Conservation (phyloP, 2,888 invertebrate species). For the Eudemis profundana region DNA sequence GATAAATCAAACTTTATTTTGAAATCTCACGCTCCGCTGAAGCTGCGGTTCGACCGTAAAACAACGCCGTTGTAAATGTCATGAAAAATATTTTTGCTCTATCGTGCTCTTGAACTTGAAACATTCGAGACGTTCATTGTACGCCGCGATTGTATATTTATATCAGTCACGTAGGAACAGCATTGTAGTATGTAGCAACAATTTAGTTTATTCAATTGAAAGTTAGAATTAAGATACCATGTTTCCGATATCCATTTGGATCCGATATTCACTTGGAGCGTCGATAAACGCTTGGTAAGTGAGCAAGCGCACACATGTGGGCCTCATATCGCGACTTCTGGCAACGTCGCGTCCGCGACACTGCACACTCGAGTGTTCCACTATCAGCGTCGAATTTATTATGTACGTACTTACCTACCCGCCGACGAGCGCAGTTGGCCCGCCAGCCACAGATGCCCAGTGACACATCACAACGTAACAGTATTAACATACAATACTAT, state of each 20-base stretch:
- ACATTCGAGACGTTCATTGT: conserved; percentile 24
- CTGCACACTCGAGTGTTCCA: conserved; percentile 65
- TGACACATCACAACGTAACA: conserved; percentile 80
- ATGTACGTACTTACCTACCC: conserved; percentile 59
- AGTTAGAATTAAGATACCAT: conserved; percentile 11
- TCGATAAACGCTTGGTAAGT: conserved; percentile 57
- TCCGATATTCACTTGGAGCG: conserved; percentile 29
- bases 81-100: conserved; percentile 22
- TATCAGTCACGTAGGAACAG: conserved; percentile 29
- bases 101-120: conserved; percentile 37
- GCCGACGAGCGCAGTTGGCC: conserved; percentile 63
- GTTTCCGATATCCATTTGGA: conserved; percentile 29
- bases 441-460: conserved; percentile 59
- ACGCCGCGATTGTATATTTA: conserved; percentile 24
- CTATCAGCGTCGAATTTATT: conserved; percentile 61
- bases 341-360: conserved; percentile 69
- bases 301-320: conserved; percentile 54
- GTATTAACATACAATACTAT: conserved; percentile 79
- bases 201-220: conserved; percentile 12
- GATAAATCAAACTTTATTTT: conserved; percentile 50
- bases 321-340: conserved; percentile 65
- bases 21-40: conserved; percentile 12
- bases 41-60: conserved; percentile 8
- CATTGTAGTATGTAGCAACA: conserved; percentile 8
- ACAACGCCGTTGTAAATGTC: conserved; percentile 18